Conservation (phyloP, 2,888 invertebrate genomes). For the Protophormia terraenovae region DNA sequence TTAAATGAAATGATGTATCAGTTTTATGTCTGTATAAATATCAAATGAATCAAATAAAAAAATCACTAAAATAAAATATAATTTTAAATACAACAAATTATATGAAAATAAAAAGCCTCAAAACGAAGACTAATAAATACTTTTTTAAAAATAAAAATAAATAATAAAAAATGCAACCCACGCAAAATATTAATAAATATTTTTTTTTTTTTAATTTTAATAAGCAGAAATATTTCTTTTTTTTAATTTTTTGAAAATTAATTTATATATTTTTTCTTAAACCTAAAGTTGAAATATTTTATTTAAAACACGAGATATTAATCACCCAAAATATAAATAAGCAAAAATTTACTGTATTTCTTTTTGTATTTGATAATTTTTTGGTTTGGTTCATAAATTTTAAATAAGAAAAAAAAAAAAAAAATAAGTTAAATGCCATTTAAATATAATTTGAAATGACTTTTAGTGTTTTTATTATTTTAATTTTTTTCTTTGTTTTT, state of each 20-base stretch:
- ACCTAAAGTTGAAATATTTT: conserved; percentile 7
- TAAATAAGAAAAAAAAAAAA: too few species aligned
- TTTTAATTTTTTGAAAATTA: background rate
- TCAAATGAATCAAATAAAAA: conserved; percentile 31
- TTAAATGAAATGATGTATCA: conserved; percentile 48
- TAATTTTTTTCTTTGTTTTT: conserved; percentile 9
- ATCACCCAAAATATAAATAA: conserved; percentile 25
- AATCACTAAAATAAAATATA: background rate
- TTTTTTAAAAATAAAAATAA: conserved; percentile 31
- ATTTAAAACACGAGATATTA: conserved; percentile 26
- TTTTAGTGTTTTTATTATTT: conserved; percentile 10
- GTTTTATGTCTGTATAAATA: conserved; percentile 12
- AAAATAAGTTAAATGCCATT: conserved; percentile 41
- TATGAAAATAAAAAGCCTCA: conserved; percentile 30
- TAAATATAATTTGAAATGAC: conserved; percentile 39
- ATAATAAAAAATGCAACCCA: conserved; percentile 54
- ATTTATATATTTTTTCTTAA: conserved; percentile 5
- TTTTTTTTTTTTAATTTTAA: conserved; percentile 43
- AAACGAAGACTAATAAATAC: conserved; percentile 13
- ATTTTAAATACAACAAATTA: conserved; percentile 1
- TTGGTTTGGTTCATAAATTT: conserved; percentile 23
- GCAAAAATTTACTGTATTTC: background rate
- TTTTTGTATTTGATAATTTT: background rate
- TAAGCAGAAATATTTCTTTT: conserved; percentile 28
- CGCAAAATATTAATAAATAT: conserved; percentile 59